These are phyloP conservation scores for cattle (Bos taurus) DNA, from an alignment of 2,113 vertebrate genomes.

Conservation along the genomic window DNA sequence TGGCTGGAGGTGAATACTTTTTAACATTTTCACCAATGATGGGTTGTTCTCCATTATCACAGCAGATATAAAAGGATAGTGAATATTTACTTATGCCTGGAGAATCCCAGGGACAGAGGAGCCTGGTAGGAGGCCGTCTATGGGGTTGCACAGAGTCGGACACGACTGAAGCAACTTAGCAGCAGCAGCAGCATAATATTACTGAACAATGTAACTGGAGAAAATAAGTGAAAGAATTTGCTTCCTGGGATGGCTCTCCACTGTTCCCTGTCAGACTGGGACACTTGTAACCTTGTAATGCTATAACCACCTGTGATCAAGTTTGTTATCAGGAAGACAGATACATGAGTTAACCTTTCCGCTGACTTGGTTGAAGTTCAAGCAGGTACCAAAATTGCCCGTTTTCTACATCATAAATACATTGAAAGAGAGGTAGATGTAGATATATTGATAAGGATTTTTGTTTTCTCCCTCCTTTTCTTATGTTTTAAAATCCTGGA, in stretches of 20 bases:
- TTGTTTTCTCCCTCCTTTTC: background rate
- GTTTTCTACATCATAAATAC: background rate
- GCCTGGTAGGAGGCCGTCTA: too few relatives aligned
- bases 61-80: background rate
- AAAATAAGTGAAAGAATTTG: background rate
- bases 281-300: background rate
- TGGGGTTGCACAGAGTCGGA: too few relatives aligned
- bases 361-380: background rate
- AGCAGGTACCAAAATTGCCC: background rate
- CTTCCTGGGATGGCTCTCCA: background rate
- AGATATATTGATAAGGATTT: background rate
- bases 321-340: background rate
- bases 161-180: too few relatives aligned
- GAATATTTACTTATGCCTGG: background rate
- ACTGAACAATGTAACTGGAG: background rate
- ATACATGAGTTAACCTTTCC: background rate
- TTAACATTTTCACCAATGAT: background rate
- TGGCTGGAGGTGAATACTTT: background rate
- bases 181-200: background rate
- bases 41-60: background rate
- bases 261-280: background rate
- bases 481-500: background rate
- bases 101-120: too few relatives aligned
- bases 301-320: background rate
- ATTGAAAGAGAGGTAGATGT: background rate